Conservation (phyloP, 2,113 vertebrate species). For the Cheilinus undulatus region DNA sequence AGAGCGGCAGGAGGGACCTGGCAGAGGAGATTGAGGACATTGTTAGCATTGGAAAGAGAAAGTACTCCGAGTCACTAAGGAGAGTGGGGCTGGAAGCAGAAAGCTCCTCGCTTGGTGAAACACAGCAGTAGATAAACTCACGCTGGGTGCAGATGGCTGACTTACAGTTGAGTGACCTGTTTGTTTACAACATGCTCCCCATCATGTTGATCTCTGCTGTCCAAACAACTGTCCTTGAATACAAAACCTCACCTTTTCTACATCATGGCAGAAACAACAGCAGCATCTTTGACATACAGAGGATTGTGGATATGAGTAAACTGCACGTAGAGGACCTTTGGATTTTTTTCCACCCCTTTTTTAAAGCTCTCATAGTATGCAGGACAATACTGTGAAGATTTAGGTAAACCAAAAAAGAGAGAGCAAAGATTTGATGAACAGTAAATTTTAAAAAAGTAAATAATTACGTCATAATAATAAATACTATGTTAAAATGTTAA, state of each 20-base stretch:
- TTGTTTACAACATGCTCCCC: conserved; percentile 40
- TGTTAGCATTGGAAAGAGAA: conserved; percentile 88
- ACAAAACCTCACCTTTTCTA: conserved; percentile 4
- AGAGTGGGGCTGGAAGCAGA: conserved; percentile 87
- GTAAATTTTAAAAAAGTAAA: no score
- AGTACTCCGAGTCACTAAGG: conserved; percentile 89
- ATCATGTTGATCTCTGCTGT: conserved; percentile 43
- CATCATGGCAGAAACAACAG: background rate
- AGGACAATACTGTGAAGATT: background rate
- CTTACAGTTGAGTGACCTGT: conserved; percentile 58
- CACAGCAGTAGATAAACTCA: conserved; percentile 55
- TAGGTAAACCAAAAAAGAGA: background rate
- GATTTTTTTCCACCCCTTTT: background rate
- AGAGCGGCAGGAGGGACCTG: conserved; percentile 89
- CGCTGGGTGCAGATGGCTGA: conserved; percentile 62
- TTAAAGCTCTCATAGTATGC: background rate
- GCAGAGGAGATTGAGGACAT: conserved; percentile 90
- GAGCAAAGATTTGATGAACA: no score
- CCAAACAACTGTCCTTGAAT: conserved; percentile 40
- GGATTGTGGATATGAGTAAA: conserved; percentile 1
- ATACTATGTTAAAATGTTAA: no score
- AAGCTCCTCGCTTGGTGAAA: conserved; percentile 41
- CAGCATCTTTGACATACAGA: conserved; percentile 9
- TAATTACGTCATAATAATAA: no score
- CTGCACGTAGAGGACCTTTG: background rate